phyloP scores from a whole-genome alignment of 2,888 invertebrate species.

The Dicyrtomina minuta region DNA sequence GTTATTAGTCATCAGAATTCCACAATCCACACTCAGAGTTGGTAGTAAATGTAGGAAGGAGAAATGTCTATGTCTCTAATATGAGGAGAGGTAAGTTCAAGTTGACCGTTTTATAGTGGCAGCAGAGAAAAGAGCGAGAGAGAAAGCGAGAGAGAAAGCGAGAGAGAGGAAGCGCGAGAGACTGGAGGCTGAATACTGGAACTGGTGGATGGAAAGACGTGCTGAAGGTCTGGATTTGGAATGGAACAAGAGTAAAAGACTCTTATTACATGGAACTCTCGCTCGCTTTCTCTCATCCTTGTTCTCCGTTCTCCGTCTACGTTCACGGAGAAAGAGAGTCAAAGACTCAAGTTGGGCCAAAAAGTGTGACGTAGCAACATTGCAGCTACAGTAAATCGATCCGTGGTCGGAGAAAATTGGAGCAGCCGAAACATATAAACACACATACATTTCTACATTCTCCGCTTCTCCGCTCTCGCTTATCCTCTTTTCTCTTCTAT shows the following conservation, averaged over 20 bases:
- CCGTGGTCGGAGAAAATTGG: slow-evolving; percentile 38
- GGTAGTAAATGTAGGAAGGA: too few species aligned
- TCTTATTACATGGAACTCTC: neutral
- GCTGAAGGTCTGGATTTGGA: slow-evolving; percentile 5
- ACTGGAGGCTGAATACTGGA: too few species aligned
- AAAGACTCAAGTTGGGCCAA: slow-evolving; percentile 38
- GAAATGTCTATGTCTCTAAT: too few species aligned
- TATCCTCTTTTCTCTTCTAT: neutral
- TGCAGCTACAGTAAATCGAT: slow-evolving; percentile 41
- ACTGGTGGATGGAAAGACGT: too few species aligned
- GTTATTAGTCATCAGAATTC: too few species aligned
- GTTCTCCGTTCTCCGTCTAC: slow-evolving; percentile 11
- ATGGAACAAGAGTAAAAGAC: slow-evolving; percentile 2
- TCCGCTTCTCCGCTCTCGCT: neutral
- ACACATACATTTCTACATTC: slow-evolving; percentile 17
- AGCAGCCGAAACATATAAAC: slow-evolving; percentile 22
- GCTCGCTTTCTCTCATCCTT: neutral
- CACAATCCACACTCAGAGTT: too few species aligned
- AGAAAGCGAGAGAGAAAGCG: neutral
- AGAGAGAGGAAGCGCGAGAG: neutral
- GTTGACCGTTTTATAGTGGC: slow-evolving; percentile 49
- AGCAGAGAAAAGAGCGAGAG: neutral
- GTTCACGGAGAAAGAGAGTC: slow-evolving; percentile 36
- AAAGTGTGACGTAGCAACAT: slow-evolving; percentile 42
- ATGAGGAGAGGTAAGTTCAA: slow-evolving; percentile 23